These are phyloP conservation scores for Holcopasites calliopsidis DNA, from an alignment of 1,140 invertebrate genomes.

Conservation along the genomic window DNA sequence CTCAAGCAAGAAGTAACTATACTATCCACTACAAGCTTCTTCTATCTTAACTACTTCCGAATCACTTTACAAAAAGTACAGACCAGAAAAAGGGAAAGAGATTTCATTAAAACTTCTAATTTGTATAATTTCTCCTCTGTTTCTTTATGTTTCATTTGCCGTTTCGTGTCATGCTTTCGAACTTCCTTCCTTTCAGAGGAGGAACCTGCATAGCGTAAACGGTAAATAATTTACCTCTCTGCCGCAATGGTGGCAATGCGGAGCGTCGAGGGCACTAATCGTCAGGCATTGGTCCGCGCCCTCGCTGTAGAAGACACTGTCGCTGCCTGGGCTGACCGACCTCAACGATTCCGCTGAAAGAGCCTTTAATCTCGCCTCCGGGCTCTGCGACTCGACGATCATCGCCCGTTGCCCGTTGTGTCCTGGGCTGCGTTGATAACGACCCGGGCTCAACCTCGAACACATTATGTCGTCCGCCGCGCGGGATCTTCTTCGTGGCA, in stretches of 20 bases:
- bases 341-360: conserved; percentile 90
- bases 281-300: conserved; percentile 80
- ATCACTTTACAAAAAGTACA: neutral
- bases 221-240: conserved; percentile 82
- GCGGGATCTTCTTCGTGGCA: conserved; percentile 84
- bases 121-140: neutral
- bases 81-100: neutral
- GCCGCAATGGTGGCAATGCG: conserved; percentile 89
- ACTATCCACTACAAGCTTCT: neutral
- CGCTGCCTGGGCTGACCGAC: conserved; percentile 91
- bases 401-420: conserved; percentile 71
- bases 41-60: neutral
- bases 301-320: conserved; percentile 93
- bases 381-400: conserved; percentile 77
- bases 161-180: neutral
- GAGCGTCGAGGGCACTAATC: conserved; percentile 66
- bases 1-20: conserved; percentile 12
- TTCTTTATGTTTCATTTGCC: too few relatives aligned
- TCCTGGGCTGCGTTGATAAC: conserved; percentile 73
- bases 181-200: neutral
- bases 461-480: conserved; percentile 78
- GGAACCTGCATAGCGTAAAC: neutral
- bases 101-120: neutral
- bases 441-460: conserved; percentile 72
- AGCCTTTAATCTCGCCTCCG: conserved; percentile 84